Percentiles rank a stretch among this genome's conserved stretches.
phyloP scores from a whole-genome alignment of 2,113 vertebrate genomes.

The Engystomops pustulosus region DNA sequence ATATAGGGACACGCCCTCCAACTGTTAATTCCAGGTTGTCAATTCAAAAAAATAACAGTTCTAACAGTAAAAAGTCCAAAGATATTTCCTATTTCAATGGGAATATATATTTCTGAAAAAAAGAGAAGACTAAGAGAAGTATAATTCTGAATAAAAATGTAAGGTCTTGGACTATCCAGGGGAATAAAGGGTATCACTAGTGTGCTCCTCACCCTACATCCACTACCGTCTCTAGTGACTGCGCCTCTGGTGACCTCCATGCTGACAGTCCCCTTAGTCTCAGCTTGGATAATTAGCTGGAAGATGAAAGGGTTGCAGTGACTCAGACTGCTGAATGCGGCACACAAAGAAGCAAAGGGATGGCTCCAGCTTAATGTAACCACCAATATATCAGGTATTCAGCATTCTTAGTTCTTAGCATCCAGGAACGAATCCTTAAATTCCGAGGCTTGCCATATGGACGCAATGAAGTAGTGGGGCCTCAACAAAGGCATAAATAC shows the following conservation, averaged over 20 bases:
- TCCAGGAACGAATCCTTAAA: background rate
- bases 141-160: too few species aligned
- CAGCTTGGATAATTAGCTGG: conserved; percentile 6
- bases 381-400: conserved; percentile 5
- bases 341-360: conserved; percentile 1
- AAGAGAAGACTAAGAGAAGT: too few species aligned
- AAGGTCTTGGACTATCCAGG: background rate
- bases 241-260: background rate
- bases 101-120: too few species aligned
- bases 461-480: background rate
- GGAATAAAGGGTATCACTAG: too few species aligned
- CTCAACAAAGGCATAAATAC: background rate
- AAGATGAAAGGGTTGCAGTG: conserved; percentile 2
- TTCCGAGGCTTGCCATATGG: background rate
- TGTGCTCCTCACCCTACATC: background rate
- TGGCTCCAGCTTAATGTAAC: background rate
- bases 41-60: too few species aligned
- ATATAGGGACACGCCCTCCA: too few species aligned
- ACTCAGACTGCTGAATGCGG: conserved; percentile 2
- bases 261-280: background rate
- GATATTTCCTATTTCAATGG: too few species aligned
- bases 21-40: too few species aligned
- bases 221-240: background rate
- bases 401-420: background rate
- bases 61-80: too few species aligned